phyloP scores from a whole-genome alignment of 2,888 invertebrate species.

The Melieria picta region DNA sequence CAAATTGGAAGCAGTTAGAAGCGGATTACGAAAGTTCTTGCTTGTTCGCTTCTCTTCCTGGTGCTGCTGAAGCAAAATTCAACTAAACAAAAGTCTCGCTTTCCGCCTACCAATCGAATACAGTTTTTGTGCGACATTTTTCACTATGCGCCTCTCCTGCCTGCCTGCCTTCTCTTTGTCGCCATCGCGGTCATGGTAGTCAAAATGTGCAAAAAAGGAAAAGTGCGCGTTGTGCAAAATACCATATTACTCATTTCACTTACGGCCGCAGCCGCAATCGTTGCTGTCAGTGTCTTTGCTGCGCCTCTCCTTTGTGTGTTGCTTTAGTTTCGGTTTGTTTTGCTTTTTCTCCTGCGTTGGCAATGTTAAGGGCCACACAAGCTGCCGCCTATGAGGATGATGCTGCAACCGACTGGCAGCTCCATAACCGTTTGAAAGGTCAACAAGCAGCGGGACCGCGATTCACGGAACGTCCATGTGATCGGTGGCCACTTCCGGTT shows the following conservation, averaged over 20 bases:
- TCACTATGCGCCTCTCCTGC: constrained; percentile 5
- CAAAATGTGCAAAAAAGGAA: constrained; percentile 48
- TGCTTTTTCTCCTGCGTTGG: constrained; percentile 14
- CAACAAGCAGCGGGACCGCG: neutral
- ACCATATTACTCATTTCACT: constrained; percentile 48
- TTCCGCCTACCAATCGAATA: too few relatives aligned
- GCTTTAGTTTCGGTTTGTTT: constrained; percentile 39
- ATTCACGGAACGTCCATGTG: too few relatives aligned
- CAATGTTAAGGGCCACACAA: too few relatives aligned
- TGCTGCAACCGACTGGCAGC: too few relatives aligned
- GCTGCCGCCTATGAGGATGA: too few relatives aligned
- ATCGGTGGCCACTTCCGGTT: too few relatives aligned
- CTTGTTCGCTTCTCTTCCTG: too few relatives aligned
- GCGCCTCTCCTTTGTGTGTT: constrained; percentile 29
- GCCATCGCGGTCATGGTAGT: constrained; percentile 36
- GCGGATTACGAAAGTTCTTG: constrained; percentile 23
- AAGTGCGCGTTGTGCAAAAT: constrained; percentile 51
- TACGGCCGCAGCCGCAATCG: constrained; percentile 31
- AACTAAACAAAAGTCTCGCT: neutral
- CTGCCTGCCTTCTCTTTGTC: constrained; percentile 35
- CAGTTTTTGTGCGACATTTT: constrained; percentile 4
- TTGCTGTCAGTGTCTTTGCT: constrained; percentile 24
- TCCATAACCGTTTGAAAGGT: neutral
- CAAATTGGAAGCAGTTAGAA: too few relatives aligned
- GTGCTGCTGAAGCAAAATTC: neutral